A percentile compares a stretch with the other conserved stretches of the same genome.
Evolutionary conservation across 2,797 vertebrate genomes (phyloP).

Genomic region (Hippocampus kuda): DNA sequence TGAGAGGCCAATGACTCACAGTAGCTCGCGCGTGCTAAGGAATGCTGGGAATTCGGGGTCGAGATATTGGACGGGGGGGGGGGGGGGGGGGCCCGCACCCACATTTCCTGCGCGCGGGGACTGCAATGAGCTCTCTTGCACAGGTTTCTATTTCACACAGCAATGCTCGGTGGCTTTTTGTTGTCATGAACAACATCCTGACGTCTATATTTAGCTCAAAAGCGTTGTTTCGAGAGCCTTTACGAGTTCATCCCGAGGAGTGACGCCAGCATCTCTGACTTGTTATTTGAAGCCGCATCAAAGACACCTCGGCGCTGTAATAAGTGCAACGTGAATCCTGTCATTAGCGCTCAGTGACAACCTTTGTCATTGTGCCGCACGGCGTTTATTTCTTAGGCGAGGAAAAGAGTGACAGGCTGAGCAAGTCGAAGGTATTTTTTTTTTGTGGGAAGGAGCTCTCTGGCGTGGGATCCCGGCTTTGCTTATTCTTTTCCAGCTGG

Average conservation of each 20-base stretch:
- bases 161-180: neutral
- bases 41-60: constrained; percentile 55
- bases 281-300: constrained; percentile 27
- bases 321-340: constrained; percentile 41
- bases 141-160: neutral
- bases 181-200: constrained; percentile 1
- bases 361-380: constrained; percentile 27
- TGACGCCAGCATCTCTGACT: constrained; percentile 19
- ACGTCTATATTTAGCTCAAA: constrained; percentile 27
- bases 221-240: constrained; percentile 34
- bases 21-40: constrained; percentile 39
- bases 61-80: constrained; percentile 40
- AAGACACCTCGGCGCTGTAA: constrained; percentile 46
- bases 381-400: constrained; percentile 26
- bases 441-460: constrained; percentile 36
- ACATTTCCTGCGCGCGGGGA: neutral
- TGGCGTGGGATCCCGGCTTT: constrained; percentile 34
- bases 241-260: constrained; percentile 23
- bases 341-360: constrained; percentile 48
- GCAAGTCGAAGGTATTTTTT: constrained; percentile 18
- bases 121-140: constrained; percentile 18
- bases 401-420: constrained; percentile 37
- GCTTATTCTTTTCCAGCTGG: constrained; percentile 53
- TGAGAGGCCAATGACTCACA: constrained; percentile 28
- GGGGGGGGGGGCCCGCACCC: too few species aligned